phyloP scores from a whole-genome alignment of 2,113 vertebrate species.

The Bothrops jararaca region DNA sequence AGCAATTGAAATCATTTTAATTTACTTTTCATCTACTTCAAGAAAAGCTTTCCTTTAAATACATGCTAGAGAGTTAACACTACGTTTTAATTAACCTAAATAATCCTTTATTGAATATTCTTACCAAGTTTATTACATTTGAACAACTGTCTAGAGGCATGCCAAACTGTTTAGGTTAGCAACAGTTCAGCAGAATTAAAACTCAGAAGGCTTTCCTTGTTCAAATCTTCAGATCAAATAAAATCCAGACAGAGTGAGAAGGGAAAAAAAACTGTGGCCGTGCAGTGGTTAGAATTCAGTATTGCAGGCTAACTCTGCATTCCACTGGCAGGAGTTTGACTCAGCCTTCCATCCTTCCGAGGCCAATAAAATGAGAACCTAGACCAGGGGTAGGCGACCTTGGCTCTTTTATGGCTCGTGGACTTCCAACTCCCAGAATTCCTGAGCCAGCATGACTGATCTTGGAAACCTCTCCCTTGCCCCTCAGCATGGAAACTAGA shows the following conservation, averaged over 20 bases:
- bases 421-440: too few species aligned
- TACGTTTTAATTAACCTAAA: not conserved
- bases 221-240: not conserved
- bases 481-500: too few species aligned
- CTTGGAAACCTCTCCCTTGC: too few species aligned
- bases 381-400: too few species aligned
- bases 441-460: too few species aligned
- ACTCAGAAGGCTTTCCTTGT: not conserved
- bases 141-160: not conserved
- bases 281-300: not conserved
- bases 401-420: too few species aligned
- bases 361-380: not conserved
- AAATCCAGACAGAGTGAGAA: not conserved
- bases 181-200: not conserved
- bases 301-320: not conserved
- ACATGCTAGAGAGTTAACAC: not conserved
- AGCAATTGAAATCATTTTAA: not conserved
- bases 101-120: not conserved
- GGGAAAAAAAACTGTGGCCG: not conserved
- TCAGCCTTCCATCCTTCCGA: not conserved
- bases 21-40: not conserved
- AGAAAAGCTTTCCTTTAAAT: not conserved
- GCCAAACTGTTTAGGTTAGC: not conserved
- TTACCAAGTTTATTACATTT: slow-evolving; percentile 3
- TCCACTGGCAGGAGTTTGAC: not conserved